A percentile compares a stretch with the other conserved stretches of the same genome.
Evolutionary conservation across 2,797 vertebrate species (phyloP).

Genomic region (Sitta carolinensis): DNA sequence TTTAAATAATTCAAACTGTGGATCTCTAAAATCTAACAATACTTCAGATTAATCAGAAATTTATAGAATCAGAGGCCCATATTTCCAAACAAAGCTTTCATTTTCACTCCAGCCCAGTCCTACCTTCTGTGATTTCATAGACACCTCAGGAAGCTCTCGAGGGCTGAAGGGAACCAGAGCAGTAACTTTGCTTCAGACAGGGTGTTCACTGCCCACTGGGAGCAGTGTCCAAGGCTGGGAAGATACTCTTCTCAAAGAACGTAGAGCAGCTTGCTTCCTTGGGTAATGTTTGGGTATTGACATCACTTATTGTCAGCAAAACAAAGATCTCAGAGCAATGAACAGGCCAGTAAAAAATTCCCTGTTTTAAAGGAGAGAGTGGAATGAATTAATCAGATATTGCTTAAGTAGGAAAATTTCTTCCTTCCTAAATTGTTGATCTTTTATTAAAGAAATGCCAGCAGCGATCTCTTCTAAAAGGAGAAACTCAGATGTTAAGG

Average conservation of each 20-base stretch:
- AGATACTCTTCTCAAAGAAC: background rate
- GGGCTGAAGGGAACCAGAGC: background rate
- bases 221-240: background rate
- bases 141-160: background rate
- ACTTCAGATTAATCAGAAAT: background rate
- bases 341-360: background rate
- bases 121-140: background rate
- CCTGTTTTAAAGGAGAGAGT: background rate
- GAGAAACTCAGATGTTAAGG: background rate
- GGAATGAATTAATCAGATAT: background rate
- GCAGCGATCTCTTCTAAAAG: background rate
- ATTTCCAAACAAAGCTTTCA: background rate
- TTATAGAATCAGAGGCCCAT: background rate
- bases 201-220: rapidly evolving
- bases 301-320: background rate
- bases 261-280: background rate
- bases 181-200: background rate
- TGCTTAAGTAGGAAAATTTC: background rate
- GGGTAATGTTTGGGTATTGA: background rate
- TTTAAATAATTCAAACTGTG: background rate
- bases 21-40: background rate
- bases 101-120: background rate
- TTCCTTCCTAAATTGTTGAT: background rate
- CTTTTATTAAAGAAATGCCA: background rate
- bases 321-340: background rate